Percentiles rank a stretch among this genome's conserved stretches.
phyloP scores from a whole-genome alignment of 2,797 vertebrate species.

The Ateles fusciceps region DNA sequence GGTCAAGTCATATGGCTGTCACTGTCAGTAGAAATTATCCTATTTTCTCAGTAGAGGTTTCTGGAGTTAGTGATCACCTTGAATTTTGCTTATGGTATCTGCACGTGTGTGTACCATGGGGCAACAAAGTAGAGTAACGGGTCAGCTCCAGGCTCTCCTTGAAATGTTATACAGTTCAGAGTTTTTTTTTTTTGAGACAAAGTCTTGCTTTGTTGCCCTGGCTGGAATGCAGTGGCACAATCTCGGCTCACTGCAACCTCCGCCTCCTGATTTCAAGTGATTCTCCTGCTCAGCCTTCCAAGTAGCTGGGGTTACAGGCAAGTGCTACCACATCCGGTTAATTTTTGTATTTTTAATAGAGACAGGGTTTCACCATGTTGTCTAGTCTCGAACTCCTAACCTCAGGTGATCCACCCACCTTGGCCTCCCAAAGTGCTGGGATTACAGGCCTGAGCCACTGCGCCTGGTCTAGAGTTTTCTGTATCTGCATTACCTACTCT shows the following conservation, averaged over 20 bases:
- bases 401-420: not conserved
- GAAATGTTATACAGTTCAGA: not conserved
- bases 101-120: not conserved
- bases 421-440: not conserved
- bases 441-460: not conserved
- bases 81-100: not conserved
- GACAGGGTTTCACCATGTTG: not conserved
- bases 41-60: not conserved
- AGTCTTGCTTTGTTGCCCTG: not conserved
- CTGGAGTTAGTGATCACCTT: not conserved
- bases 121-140: not conserved
- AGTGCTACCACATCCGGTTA: accelerated
- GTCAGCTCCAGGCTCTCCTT: not conserved
- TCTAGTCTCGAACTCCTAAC: not conserved
- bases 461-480: not conserved
- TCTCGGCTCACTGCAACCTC: not conserved
- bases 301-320: not conserved
- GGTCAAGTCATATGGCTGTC: not conserved
- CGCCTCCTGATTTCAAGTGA: too few species aligned
- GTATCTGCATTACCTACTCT: not conserved
- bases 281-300: not conserved
- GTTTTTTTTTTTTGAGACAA: not conserved
- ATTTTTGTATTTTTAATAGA: not conserved
- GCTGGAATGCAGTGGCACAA: not conserved
- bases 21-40: not conserved